Base-by-base conservation (phyloP, 2,113 vertebrate genomes). In the Ondatra zibethicus region DNA sequence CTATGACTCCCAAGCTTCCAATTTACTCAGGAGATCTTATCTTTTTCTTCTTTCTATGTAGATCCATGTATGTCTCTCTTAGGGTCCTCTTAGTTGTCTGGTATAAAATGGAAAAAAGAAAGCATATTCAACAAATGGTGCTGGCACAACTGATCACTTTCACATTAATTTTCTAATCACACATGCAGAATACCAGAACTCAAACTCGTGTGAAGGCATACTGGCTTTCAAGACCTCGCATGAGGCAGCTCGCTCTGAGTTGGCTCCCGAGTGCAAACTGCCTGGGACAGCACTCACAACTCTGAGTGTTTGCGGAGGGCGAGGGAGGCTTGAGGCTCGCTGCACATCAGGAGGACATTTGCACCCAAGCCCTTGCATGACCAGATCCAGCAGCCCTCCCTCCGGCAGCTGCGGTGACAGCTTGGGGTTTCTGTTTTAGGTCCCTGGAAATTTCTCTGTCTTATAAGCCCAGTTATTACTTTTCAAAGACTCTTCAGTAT, bases 401-500 rank as follows among this genome's bases (percentile, higher is more conserved):
- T 0, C 0, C 21, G 77, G 33, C 23, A 66, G 76, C 63, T 92
- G 21, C 7, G 14, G 45, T 9, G 1, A 89, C 72, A 36, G 50
- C 75, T 77, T n/a, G 11, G 70, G 14, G 45, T 10, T 86, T 92
- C 25, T 91, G 77, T 66, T 92, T 93, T 9, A 33, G 25, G 61
- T 94, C 85, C 68, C 91, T 92, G 76, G 66, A 92, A 96, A 88
- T 88, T 91, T 81, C 36, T 19, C 63, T 90, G 86, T 95, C 88
- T 92, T 95, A 70, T 70, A 91, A 96, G 70, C 45, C 65, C 85
- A 95, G 70, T 84, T 96, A 91, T 78, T 95, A 61, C 88, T 92
- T 96, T 95, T 47, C 89, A 96, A 97, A 96, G 91, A 23, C 76
- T 92, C 42, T 77, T 88, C 47, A 58, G 50, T 94, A 47, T 81